Conservation (phyloP, 1,140 invertebrate genomes). For the Drosophila neocordata region DNA sequence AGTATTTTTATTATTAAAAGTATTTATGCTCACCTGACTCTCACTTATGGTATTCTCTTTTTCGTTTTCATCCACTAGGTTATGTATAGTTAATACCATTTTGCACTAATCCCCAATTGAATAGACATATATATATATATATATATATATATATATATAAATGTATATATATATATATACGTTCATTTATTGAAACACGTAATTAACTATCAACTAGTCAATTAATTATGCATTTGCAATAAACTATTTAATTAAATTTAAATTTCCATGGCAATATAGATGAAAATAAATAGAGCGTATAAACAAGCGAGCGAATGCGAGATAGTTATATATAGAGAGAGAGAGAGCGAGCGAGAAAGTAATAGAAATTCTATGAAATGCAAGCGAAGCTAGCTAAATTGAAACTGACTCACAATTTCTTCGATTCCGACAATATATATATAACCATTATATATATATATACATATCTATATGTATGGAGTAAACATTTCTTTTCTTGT, state of each 20-base stretch:
- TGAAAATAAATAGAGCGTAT: not conserved
- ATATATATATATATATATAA: too few relatives aligned
- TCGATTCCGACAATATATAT: slow-evolving; percentile 3
- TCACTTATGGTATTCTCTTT: slow-evolving; percentile 19
- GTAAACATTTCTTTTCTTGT: not conserved
- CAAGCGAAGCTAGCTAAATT: slow-evolving; percentile 20
- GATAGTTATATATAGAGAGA: not conserved
- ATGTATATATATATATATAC: not conserved
- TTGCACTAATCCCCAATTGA: slow-evolving; percentile 19
- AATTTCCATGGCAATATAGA: slow-evolving; percentile 6
- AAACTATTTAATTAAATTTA: not conserved
- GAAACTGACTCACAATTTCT: slow-evolving; percentile 11
- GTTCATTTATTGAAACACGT: slow-evolving; percentile 1
- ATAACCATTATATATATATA: not conserved
- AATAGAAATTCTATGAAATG: slow-evolving; percentile 12
- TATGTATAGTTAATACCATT: slow-evolving; percentile 67
- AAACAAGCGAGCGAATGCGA: not conserved
- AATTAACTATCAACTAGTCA: slow-evolving; percentile 15
- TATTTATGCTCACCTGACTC: slow-evolving; percentile 25
- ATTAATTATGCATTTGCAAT: slow-evolving; percentile 23
- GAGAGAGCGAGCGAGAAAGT: not conserved
- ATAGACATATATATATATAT: not conserved
- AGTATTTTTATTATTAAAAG: not conserved
- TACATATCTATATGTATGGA: not conserved
- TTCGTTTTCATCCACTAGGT: slow-evolving; percentile 51